phyloP scores from a whole-genome alignment of 1,140 invertebrate genomes.

The Drosophila tani region DNA sequence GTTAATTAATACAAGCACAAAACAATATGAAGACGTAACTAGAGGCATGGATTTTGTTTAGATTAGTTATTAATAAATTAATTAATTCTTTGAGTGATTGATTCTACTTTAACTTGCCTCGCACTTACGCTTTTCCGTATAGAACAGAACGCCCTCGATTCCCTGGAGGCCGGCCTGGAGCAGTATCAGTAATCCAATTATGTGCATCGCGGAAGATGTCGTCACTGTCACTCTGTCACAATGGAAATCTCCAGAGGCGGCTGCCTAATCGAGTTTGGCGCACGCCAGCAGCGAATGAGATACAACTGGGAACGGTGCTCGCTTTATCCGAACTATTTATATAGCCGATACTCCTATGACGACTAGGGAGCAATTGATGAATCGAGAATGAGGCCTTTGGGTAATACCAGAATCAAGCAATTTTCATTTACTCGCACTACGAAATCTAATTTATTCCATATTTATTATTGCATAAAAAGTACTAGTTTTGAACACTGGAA shows the following conservation, averaged over 20 bases:
- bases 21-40: background rate
- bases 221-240: conserved; percentile 38
- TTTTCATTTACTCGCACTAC: conserved; percentile 29
- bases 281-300: conserved; percentile 56
- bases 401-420: conserved; percentile 46
- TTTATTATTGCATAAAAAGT: conserved; percentile 27
- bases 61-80: conserved; percentile 30
- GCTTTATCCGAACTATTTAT: conserved; percentile 62
- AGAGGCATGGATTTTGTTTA: background rate
- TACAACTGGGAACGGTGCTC: conserved; percentile 30
- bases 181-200: conserved; percentile 75
- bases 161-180: conserved; percentile 88
- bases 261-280: conserved; percentile 59
- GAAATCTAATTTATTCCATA: conserved; percentile 25
- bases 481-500: background rate
- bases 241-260: conserved; percentile 33
- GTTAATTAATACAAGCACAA: background rate
- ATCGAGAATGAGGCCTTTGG: conserved; percentile 30
- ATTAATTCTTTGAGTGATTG: background rate
- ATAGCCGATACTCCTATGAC: conserved; percentile 15
- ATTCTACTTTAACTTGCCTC: background rate
- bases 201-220: conserved; percentile 21
- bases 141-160: conserved; percentile 40
- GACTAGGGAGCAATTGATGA: conserved; percentile 33
- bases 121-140: conserved; percentile 74